phyloP scores from a whole-genome alignment of 2,888 invertebrate genomes.

The Drosophila colorata region DNA sequence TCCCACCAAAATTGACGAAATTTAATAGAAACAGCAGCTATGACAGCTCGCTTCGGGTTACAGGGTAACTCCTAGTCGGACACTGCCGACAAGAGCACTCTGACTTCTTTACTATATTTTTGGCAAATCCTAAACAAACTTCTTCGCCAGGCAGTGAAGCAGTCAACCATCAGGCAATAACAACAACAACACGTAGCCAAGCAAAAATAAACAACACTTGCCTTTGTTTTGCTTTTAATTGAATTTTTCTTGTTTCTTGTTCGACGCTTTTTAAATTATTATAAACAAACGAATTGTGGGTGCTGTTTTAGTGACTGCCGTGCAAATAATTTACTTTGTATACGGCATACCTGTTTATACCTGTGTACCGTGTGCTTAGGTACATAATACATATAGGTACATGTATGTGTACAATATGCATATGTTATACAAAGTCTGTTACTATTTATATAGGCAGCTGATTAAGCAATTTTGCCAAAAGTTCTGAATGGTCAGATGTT shows the following conservation, averaged over 20 bases:
- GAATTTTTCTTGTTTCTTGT: conserved; percentile 27
- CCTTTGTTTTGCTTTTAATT: conserved; percentile 41
- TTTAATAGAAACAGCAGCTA: too few species aligned
- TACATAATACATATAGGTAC: neutral
- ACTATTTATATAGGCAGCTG: conserved; percentile 46
- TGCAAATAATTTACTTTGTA: conserved; percentile 63
- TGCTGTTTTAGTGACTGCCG: conserved; percentile 68
- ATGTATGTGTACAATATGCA: neutral
- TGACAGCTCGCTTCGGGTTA: too few species aligned
- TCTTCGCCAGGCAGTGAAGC: conserved; percentile 9
- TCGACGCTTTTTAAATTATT: conserved; percentile 71
- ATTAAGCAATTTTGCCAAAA: conserved; percentile 34
- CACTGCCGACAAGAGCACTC: neutral
- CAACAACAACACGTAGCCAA: conserved; percentile 3
- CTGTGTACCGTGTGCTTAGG: neutral
- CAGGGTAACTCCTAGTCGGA: too few species aligned
- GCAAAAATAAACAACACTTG: conserved; percentile 40
- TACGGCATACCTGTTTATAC: neutral
- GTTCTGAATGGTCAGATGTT: conserved; percentile 22
- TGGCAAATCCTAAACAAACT: conserved; percentile 38
- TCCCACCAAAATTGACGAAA: too few species aligned
- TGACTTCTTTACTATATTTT: conserved; percentile 4
- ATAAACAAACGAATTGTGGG: conserved; percentile 68
- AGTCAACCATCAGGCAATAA: conserved; percentile 31
- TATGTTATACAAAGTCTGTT: conserved; percentile 20